Conservation (phyloP, 2,113 vertebrate species). For the Syrmaticus mikado region DNA sequence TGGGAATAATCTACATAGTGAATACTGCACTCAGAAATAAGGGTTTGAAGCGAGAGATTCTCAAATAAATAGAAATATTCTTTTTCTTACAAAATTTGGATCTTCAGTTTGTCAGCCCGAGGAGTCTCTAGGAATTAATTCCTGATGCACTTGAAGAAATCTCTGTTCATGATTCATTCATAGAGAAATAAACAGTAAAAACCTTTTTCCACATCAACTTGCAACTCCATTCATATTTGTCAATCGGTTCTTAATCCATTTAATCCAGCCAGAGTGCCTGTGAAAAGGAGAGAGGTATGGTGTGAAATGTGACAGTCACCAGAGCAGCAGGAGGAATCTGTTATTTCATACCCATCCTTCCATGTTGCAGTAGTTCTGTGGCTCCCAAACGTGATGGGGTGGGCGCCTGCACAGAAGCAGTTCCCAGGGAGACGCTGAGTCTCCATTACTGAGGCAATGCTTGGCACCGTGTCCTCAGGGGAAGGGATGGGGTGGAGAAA, state of each 20-base stretch:
- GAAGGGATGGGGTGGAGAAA: not conserved
- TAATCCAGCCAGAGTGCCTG: slow-evolving; percentile 66
- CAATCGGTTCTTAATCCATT: slow-evolving; percentile 52
- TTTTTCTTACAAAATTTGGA: not conserved
- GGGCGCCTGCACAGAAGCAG: not conserved
- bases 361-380: not conserved
- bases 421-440: not conserved
- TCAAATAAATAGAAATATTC: not conserved
- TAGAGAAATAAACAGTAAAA: slow-evolving; percentile 58
- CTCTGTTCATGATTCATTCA: slow-evolving; percentile 58
- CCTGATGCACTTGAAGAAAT: slow-evolving; percentile 58
- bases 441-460: not conserved
- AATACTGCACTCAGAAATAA: not conserved
- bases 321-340: slow-evolving; percentile 63
- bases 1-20: not conserved
- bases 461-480: not conserved
- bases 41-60: not conserved
- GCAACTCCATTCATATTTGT: slow-evolving; percentile 65
- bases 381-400: accelerated
- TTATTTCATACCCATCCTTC: slow-evolving; percentile 11
- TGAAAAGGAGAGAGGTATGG: slow-evolving; percentile 61
- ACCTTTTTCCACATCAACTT: slow-evolving; percentile 54
- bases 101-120: not conserved
- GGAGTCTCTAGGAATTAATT: slow-evolving; percentile 48
- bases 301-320: slow-evolving; percentile 69